These are phyloP conservation scores for Heterodera schachtii DNA, from an alignment of 1,140 invertebrate genomes.

Conservation along the genomic window DNA sequence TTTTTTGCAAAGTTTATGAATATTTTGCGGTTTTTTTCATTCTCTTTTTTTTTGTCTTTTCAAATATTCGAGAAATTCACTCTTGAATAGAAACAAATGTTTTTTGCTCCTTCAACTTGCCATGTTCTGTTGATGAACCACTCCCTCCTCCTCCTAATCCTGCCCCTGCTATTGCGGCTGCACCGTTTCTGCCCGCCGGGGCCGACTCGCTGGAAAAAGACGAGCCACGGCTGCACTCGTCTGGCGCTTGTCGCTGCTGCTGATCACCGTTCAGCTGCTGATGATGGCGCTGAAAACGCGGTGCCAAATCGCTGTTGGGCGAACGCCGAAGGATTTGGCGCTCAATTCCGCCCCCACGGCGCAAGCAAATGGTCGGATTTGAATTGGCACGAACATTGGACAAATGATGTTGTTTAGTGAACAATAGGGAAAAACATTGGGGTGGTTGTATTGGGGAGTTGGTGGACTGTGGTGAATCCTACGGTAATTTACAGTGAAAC, in stretches of 20 bases:
- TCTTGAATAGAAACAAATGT: slow-evolving; percentile 14
- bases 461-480: too few relatives aligned
- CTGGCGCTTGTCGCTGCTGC: not conserved
- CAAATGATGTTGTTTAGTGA: not conserved
- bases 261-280: slow-evolving; percentile 17
- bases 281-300: slow-evolving; percentile 50
- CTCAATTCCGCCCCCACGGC: slow-evolving; percentile 1
- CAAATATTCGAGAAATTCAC: too few relatives aligned
- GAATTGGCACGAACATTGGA: slow-evolving; percentile 5
- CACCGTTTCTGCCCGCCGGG: slow-evolving; percentile 30
- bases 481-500: not conserved
- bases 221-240: slow-evolving; percentile 14
- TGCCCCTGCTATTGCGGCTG: not conserved
- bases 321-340: slow-evolving; percentile 31
- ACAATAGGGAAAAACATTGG: not conserved
- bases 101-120: not conserved
- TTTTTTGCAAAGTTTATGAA: too few relatives aligned
- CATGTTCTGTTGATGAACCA: slow-evolving; percentile 4
- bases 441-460: too few relatives aligned
- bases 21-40: too few relatives aligned
- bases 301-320: slow-evolving; percentile 51
- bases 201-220: slow-evolving; percentile 45
- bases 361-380: slow-evolving; percentile 7
- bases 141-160: too few relatives aligned
- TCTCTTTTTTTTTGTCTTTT: too few relatives aligned